Conservation (phyloP, 2,113 vertebrate species). For the Sturnira hondurensis region DNA sequence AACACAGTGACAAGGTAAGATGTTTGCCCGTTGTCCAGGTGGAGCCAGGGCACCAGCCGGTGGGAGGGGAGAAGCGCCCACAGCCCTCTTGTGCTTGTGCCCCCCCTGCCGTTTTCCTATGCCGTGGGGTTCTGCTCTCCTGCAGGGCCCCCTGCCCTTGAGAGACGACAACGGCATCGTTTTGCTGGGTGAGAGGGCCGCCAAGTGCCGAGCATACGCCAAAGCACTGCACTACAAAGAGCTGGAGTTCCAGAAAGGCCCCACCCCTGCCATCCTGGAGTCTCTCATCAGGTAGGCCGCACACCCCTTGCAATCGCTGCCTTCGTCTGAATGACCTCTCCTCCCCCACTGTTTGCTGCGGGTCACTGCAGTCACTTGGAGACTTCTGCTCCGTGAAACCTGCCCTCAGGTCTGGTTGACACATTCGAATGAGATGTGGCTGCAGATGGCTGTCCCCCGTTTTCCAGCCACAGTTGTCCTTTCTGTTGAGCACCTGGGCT, state of each 20-base stretch:
- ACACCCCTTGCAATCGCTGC: neutral
- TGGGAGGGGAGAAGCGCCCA: neutral
- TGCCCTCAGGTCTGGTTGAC: neutral
- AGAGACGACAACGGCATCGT: slow-evolving; percentile 98
- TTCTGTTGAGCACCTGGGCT: neutral
- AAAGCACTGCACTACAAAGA: slow-evolving; percentile 99
- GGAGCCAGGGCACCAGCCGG: neutral
- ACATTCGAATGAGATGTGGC: neutral
- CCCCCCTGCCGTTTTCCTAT: neutral
- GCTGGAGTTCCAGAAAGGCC: slow-evolving; percentile 97
- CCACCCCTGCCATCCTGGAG: slow-evolving; percentile 94
- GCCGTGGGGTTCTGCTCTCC: neutral
- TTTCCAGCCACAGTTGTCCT: neutral
- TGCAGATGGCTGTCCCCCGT: neutral
- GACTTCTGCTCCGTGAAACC: neutral
- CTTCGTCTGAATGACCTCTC: neutral
- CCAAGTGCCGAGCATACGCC: slow-evolving; percentile 97
- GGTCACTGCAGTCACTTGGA: neutral
- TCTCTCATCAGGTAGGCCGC: slow-evolving; percentile 96
- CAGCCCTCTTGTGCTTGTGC: fast-evolving
- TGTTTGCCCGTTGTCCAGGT: neutral
- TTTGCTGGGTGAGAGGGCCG: slow-evolving; percentile 94
- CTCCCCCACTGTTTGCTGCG: neutral
- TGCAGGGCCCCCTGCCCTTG: slow-evolving; percentile 93
- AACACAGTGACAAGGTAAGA: slow-evolving; percentile 98